A percentile compares a stretch with the other conserved stretches of the same genome.
These are phyloP conservation scores for Pionites leucogaster DNA, from an alignment of 2,113 vertebrate genomes.

Conservation along the genomic window DNA sequence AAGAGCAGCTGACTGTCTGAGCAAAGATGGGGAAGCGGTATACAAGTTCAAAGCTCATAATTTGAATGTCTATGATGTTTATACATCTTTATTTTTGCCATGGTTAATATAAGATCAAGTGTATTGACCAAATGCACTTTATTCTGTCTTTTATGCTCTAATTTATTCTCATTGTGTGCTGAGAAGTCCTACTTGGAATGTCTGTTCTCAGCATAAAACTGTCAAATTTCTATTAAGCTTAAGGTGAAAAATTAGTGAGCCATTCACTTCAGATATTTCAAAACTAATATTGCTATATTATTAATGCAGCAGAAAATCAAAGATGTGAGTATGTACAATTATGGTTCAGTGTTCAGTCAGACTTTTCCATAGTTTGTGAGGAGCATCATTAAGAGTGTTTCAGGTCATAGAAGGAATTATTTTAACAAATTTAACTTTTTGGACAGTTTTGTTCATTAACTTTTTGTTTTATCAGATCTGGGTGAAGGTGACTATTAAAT, in stretches of 20 bases:
- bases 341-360: background rate
- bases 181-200: constrained; percentile 48
- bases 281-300: constrained; percentile 67
- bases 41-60: background rate
- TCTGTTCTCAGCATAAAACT: constrained; percentile 55
- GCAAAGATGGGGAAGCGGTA: background rate
- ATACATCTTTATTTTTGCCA: background rate
- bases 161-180: constrained; percentile 39
- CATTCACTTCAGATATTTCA: constrained; percentile 69
- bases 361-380: background rate
- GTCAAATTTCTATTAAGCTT: constrained; percentile 74
- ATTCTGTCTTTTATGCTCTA: background rate
- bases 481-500: background rate
- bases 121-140: background rate
- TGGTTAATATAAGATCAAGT: background rate
- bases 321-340: constrained; percentile 7
- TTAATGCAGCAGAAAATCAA: constrained; percentile 57
- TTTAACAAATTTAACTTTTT: constrained; percentile 14
- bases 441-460: background rate
- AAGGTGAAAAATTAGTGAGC: constrained; percentile 78
- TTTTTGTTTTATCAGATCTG: background rate
- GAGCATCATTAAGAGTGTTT: background rate
- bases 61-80: background rate
- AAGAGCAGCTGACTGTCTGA: background rate
- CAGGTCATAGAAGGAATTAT: background rate